phyloP scores from a whole-genome alignment of 1,140 invertebrate genomes.

The Drosophila kohkoa region DNA sequence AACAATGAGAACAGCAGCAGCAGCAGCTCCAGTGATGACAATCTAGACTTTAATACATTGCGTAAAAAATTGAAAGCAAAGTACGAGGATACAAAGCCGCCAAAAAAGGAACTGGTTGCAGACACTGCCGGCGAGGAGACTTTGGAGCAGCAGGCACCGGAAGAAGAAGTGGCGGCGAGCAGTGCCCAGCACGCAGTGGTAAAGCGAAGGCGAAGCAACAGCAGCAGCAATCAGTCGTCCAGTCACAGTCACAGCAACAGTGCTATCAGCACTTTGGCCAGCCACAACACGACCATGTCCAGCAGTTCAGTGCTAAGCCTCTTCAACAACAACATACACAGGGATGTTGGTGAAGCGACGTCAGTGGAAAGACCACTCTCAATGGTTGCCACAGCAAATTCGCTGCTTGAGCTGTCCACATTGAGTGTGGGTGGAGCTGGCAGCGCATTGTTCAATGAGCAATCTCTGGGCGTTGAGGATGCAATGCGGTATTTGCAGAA shows the following conservation, averaged over 20 bases:
- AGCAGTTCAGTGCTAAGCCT: conserved; percentile 25
- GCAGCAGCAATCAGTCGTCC: conserved; percentile 47
- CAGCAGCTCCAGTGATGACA: conserved; percentile 41
- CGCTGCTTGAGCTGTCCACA: conserved; percentile 61
- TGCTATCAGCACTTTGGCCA: conserved; percentile 47
- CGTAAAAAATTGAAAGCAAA: conserved; percentile 55
- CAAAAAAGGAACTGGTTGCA: conserved; percentile 27
- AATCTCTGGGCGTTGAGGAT: conserved; percentile 29
- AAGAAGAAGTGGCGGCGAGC: conserved; percentile 8
- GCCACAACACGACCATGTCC: conserved; percentile 49
- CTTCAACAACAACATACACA: conserved; percentile 34
- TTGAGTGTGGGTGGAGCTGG: conserved; percentile 21
- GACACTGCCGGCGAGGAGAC: conserved; percentile 2
- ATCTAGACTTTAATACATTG: conserved; percentile 54
- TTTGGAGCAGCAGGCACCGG: background rate
- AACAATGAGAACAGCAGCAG: conserved; percentile 19
- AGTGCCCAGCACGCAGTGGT: conserved; percentile 14
- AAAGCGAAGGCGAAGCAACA: conserved; percentile 53
- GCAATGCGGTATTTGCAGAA: conserved; percentile 33
- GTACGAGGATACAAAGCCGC: conserved; percentile 50
- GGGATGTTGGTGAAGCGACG: conserved; percentile 24
- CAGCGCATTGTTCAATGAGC: conserved; percentile 40
- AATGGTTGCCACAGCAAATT: conserved; percentile 46
- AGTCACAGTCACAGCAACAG: conserved; percentile 60
- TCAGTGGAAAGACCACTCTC: background rate